A percentile compares a stretch with the other conserved stretches of the same genome.
phyloP scores from a whole-genome alignment of 1,140 invertebrate species.

The Drosophila mauritiana region DNA sequence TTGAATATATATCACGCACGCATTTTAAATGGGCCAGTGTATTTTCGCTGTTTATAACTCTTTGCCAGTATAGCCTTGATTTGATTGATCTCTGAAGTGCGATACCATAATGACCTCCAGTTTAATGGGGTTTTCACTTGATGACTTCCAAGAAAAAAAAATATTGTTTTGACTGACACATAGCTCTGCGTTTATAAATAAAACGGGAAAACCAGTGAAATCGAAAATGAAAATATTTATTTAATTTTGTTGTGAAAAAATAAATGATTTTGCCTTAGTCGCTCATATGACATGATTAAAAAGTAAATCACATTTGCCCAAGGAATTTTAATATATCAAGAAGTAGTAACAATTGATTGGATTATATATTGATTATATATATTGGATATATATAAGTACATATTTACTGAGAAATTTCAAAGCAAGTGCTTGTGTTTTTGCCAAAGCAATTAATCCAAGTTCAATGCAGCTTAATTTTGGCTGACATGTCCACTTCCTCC shows the following conservation, averaged over 20 bases:
- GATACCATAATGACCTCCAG: neutral
- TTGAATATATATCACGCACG: conserved; percentile 4
- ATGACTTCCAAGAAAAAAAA: neutral
- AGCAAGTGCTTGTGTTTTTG: neutral
- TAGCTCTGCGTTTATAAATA: neutral
- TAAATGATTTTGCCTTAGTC: neutral
- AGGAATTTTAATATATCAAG: too few species aligned
- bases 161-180: neutral
- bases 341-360: too few species aligned
- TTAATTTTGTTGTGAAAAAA: too few species aligned
- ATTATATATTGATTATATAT: too few species aligned
- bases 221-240: too few species aligned
- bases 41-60: conserved; percentile 8
- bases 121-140: neutral
- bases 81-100: conserved; percentile 1
- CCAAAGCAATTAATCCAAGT: conserved; percentile 9
- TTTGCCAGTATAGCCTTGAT: neutral
- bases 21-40: conserved; percentile 38
- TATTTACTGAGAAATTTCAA: neutral
- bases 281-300: neutral
- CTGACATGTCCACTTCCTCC: conserved; percentile 18
- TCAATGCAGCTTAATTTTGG: conserved; percentile 18
- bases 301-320: neutral
- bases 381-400: too few species aligned
- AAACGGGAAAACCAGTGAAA: neutral